Evolutionary conservation across 2,888 invertebrate species (phyloP).

Genomic region (Latrodectus hesperus): DNA sequence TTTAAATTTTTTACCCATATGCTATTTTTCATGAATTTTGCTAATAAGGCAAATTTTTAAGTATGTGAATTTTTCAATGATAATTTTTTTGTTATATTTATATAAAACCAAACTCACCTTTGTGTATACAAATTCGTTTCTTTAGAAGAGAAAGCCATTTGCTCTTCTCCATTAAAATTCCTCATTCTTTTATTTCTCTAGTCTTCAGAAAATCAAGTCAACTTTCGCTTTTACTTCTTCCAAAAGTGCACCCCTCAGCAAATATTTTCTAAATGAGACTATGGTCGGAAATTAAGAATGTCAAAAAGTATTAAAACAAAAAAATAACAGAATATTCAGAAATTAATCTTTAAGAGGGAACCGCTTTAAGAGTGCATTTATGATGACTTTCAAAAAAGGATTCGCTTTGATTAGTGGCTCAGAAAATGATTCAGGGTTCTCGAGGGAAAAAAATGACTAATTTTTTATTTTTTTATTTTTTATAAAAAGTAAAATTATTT

Average conservation of each 20-base stretch:
- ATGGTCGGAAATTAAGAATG: conserved; percentile 47
- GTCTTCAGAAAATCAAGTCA: not conserved
- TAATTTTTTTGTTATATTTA: too few relatives aligned
- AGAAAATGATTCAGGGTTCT: conserved; percentile 23
- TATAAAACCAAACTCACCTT: too few relatives aligned
- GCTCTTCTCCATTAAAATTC: not conserved
- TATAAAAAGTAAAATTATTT: conserved; percentile 41
- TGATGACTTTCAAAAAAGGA: conserved; percentile 42
- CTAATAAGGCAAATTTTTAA: too few relatives aligned
- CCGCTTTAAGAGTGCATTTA: conserved; percentile 25
- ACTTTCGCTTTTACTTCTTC: not conserved
- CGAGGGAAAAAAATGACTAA: not conserved
- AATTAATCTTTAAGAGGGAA: conserved; percentile 36
- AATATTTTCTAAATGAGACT: conserved; percentile 49
- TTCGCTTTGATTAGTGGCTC: conserved; percentile 57
- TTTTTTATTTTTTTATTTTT: conserved; percentile 30
- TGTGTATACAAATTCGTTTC: not conserved
- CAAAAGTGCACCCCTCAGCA: conserved; percentile 41
- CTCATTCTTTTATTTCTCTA: not conserved
- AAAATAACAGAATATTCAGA: conserved; percentile 4
- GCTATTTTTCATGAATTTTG: too few relatives aligned
- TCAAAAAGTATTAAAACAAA: conserved; percentile 1
- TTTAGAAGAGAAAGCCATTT: not conserved
- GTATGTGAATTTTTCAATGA: too few relatives aligned
- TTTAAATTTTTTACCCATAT: too few relatives aligned